Base-by-base conservation (phyloP, 2,888 invertebrate species). In the Meliscaeva auricollis region DNA sequence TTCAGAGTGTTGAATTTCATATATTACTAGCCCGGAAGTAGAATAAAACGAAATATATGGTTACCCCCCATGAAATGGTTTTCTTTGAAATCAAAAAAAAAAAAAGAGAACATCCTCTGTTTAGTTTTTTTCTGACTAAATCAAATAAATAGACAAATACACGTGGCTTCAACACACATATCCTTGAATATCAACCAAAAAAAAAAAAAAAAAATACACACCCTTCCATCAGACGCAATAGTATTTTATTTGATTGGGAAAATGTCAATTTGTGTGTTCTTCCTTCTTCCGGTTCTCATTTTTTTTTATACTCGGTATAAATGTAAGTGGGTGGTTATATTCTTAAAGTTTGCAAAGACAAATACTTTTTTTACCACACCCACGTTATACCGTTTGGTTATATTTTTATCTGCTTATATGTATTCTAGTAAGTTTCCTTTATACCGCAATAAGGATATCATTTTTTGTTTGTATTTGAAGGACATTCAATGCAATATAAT, bases 231-330 rank as follows among this genome's bases (percentile, higher is more conserved):
- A 38, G 38, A 38, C 38, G 38, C 1, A 58, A 38, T 13, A 38
- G 1, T 20, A 13, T 13, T 58, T 58, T 58, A 58, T 58, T 58
- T 38, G 17, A 38, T 22, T 58, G 20, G 20, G 20, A 38, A 38
- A 58, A 58, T 58, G 58, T 58, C 58, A 58, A 58, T 58, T 58
- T 35, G 35, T 58, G 15, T 8, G 35, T 58, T 32, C 8, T 38
- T 58, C 58, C 58, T 58, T 38, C 35, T 38, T 58, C 58, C 58
- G 58, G 58, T 58, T 38, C 35, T 20, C 35, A 35, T 58, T 58
- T 58, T 38, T 1, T 58, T 38, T 58, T 38, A 7, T 38, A 35
- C 15, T 20, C 8, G 5, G n/a, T 46, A n/a, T 46, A 9, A 9
- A 38, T 38, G 9, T 9, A 9, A 9, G 13, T 38, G 11, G 38